These are phyloP conservation scores for Falco novaeseelandiae DNA, from an alignment of 2,797 vertebrate genomes.

Conservation along the genomic window DNA sequence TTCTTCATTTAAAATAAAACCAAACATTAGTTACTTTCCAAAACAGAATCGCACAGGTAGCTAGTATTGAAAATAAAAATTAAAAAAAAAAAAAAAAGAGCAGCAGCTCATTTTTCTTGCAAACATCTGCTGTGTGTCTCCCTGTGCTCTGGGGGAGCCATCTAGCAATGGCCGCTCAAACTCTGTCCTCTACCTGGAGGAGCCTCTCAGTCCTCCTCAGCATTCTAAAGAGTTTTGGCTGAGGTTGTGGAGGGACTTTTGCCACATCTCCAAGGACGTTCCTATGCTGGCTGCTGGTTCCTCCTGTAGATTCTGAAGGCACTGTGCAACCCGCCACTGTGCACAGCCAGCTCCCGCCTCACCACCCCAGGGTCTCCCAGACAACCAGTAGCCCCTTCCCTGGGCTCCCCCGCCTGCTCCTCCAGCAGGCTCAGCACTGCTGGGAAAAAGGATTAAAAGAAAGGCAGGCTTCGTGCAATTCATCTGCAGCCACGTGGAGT, in stretches of 20 bases:
- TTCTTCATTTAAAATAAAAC: neutral
- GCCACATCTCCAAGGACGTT: neutral
- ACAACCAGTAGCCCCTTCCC: constrained; percentile 19
- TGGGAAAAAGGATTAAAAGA: neutral
- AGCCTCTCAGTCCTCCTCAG: neutral
- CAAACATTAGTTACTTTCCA: neutral
- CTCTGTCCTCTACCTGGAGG: neutral
- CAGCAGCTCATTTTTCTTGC: neutral
- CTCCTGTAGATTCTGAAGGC: neutral
- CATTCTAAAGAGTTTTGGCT: neutral
- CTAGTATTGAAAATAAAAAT: neutral
- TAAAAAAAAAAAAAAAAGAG: neutral
- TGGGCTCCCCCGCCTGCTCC: neutral
- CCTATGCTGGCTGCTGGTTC: neutral
- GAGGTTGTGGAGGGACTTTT: neutral
- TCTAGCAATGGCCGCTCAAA: neutral
- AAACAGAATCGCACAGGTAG: neutral
- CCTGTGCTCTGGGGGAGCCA: neutral
- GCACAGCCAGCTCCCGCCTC: neutral
- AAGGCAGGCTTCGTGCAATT: neutral
- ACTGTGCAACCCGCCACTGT: rapidly evolving
- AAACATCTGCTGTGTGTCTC: neutral
- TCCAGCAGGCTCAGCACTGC: neutral
- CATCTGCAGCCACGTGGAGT: neutral
- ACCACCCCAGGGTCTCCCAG: neutral